Evolutionary conservation across 2,888 invertebrate species (phyloP).

Genomic region (Stenotaenia linearis): DNA sequence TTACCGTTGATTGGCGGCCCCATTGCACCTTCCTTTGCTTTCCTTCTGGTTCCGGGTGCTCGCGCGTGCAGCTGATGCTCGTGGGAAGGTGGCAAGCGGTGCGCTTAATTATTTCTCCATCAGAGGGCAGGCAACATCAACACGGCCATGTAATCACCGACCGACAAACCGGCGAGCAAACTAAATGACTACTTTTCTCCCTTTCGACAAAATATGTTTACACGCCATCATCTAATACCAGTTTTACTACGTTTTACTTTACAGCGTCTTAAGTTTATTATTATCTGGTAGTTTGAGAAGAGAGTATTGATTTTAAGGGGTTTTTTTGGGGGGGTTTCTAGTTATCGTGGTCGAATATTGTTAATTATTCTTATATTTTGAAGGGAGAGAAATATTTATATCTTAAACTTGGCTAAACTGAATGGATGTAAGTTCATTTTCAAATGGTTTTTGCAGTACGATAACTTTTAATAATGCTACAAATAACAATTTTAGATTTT

Average conservation of each 20-base stretch:
- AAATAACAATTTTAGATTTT: too few species aligned
- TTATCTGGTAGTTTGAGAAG: not conserved
- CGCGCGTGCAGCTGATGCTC: conserved; percentile 9
- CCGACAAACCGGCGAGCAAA: conserved; percentile 4
- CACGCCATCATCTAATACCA: not conserved
- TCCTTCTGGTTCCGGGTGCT: conserved; percentile 9
- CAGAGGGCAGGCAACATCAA: not conserved
- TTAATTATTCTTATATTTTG: too few species aligned
- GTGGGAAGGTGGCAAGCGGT: conserved; percentile 9
- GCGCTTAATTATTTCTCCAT: conserved; percentile 9
- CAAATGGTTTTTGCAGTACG: too few species aligned
- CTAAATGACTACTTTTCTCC: conserved; percentile 4
- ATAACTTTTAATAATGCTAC: too few species aligned
- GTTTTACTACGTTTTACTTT: not conserved
- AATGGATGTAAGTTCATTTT: too few species aligned
- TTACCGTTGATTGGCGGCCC: conserved; percentile 9
- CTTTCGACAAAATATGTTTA: not conserved
- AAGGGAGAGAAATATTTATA: too few species aligned
- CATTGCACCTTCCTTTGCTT: conserved; percentile 4
- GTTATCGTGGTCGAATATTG: too few species aligned
- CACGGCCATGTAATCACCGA: conserved; percentile 9
- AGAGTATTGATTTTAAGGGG: too few species aligned
- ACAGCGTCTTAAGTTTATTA: not conserved
- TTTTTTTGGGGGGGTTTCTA: too few species aligned
- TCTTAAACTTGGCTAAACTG: too few species aligned